Evolutionary conservation across 2,113 vertebrate genomes (phyloP), one percentile per base, ranked within the genome.

Genomic region (Ranitomeya imitator): DNA sequence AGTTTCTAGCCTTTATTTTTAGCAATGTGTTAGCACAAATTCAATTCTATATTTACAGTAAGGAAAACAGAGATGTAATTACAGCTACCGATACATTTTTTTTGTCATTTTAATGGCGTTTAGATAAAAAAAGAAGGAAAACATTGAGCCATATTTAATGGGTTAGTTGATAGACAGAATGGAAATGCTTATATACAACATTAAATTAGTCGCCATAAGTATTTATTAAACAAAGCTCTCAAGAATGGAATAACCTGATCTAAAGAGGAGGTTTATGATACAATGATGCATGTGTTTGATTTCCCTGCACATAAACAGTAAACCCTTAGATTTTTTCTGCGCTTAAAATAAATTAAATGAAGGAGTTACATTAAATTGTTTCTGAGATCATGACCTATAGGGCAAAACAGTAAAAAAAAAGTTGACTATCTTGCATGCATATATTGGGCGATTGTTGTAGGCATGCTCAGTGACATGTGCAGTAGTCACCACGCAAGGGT

Each of bases 91-190:
- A 54, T 78, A n/a, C 76, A 54, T 78, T 54, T 19, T 54, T 19
- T 54, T 51, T 78, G 76, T 54, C 76, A 78, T 54, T 78, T 78
- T 78, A 54, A 78, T 10, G 21, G 51, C 11, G 19, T 54, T 21
- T 54, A 21, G 51, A 54, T 52, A 7, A 5, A 37, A 45, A n/a
- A 78, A 78, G n/a, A 74, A n/a, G 31, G 45, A 54, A 78, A 54
- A 54, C 76, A 54, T 52, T 45, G 45, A 74, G 71, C 71, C 71
- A 74, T 74, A 74, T 78, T 78, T 78, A 78, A 78, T 52, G 76
- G 37, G 45, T 54, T n/a, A 19, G 45, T n/a, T 19, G 76, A 78
- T 14, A 78, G 19, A 3, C 51, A 78, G 54, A 78, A 54, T 78
- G 76, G 76, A 74, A 74, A 74, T 51, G 71, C 31, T 74, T 74